Percentiles rank a stretch among this genome's conserved stretches.
phyloP scores from a whole-genome alignment of 2,113 vertebrate genomes.

The Aythya baeri region DNA sequence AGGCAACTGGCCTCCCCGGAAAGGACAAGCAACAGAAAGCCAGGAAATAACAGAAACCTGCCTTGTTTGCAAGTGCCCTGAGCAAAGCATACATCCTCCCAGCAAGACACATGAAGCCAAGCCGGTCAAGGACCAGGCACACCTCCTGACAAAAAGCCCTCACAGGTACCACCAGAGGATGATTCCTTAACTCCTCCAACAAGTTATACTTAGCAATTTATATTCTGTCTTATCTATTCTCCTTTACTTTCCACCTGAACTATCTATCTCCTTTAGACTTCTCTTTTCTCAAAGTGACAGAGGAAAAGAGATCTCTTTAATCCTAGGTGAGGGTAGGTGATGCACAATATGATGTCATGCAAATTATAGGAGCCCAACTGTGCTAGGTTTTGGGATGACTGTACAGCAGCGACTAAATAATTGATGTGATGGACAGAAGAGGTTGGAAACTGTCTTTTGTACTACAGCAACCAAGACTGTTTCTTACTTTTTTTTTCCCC shows the following conservation, averaged over 20 bases:
- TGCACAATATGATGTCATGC: neutral
- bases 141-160: neutral
- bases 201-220: neutral
- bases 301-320: neutral
- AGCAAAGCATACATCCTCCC: neutral
- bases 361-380: rapidly evolving
- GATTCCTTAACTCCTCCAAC: neutral
- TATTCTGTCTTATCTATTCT: neutral
- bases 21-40: rapidly evolving
- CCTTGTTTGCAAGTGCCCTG: neutral
- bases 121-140: neutral
- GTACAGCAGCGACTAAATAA: neutral
- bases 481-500: neutral
- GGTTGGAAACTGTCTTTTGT: neutral
- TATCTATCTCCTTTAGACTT: neutral
- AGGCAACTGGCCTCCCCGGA: neutral
- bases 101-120: neutral
- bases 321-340: neutral
- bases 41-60: neutral
- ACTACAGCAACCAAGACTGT: neutral
- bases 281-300: neutral
- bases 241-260: neutral
- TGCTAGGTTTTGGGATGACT: neutral
- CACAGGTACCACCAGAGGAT: neutral
- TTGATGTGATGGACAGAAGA: neutral